Evolutionary conservation across 2,797 vertebrate species (phyloP).

Genomic region (Aphelocoma californica): DNA sequence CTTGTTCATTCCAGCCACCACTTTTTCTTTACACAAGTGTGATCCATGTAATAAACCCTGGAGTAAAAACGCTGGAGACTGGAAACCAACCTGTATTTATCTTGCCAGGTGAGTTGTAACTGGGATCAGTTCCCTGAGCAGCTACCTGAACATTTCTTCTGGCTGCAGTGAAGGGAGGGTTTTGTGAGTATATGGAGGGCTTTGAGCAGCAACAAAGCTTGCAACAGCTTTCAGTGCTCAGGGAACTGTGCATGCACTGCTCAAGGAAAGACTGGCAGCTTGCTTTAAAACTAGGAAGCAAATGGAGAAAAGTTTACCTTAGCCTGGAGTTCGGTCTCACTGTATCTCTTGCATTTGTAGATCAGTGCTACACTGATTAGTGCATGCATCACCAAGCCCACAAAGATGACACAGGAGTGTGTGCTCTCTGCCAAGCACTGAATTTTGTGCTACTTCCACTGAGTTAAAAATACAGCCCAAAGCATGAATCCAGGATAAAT

Average conservation of each 20-base stretch:
- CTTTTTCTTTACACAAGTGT: neutral
- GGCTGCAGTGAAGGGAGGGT: neutral
- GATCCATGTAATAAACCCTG: neutral
- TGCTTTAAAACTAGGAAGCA: neutral
- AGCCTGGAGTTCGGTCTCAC: neutral
- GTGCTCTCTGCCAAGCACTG: neutral
- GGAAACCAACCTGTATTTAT: neutral
- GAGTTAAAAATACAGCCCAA: slow-evolving; percentile 33
- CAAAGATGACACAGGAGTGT: neutral
- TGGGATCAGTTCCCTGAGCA: neutral
- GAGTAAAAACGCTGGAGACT: neutral
- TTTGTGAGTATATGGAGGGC: neutral
- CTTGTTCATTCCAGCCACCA: neutral
- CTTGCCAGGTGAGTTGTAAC: neutral
- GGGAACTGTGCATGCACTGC: neutral
- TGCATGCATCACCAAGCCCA: neutral
- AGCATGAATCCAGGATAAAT: slow-evolving; percentile 31
- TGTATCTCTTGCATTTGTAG: neutral
- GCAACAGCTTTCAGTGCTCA: neutral
- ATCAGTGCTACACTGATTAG: neutral
- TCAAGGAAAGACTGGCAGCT: neutral
- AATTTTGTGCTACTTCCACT: neutral
- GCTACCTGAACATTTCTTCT: neutral
- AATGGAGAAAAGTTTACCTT: neutral
- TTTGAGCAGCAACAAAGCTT: neutral